Percentiles rank a stretch among this genome's conserved stretches.
phyloP scores from a whole-genome alignment of 2,888 invertebrate species.

The Trypoxylon attenuatum region DNA sequence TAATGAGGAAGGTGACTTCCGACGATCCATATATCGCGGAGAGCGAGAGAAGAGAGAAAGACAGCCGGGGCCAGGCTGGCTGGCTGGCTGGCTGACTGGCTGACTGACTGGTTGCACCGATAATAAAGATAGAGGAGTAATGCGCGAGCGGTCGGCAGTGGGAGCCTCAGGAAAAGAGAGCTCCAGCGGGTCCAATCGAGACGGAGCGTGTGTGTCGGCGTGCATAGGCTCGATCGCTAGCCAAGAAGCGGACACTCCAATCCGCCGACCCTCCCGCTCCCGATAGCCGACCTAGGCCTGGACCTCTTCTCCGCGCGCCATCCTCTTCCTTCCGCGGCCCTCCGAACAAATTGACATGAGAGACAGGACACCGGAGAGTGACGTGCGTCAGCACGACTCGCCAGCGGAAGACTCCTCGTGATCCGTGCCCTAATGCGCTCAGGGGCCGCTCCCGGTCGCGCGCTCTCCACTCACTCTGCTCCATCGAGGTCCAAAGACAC shows the following conservation, averaged over 20 bases:
- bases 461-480: not conserved
- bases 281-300: slow-evolving; percentile 46
- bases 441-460: not conserved
- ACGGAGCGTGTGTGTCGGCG: slow-evolving; percentile 20
- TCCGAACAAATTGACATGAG: slow-evolving; percentile 69
- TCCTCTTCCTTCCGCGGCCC: slow-evolving; percentile 49
- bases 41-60: slow-evolving; percentile 53
- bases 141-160: slow-evolving; percentile 4
- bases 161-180: slow-evolving; percentile 46
- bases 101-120: too few species aligned
- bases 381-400: slow-evolving; percentile 56
- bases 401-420: slow-evolving; percentile 55
- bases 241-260: slow-evolving; percentile 73
- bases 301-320: slow-evolving; percentile 49
- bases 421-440: slow-evolving; percentile 18
- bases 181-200: slow-evolving; percentile 37
- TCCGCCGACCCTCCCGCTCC: slow-evolving; percentile 63
- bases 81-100: too few species aligned
- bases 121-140: slow-evolving; percentile 36
- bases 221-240: slow-evolving; percentile 35
- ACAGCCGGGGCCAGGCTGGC: slow-evolving; percentile 36
- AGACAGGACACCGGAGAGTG: slow-evolving; percentile 62
- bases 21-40: slow-evolving; percentile 70
- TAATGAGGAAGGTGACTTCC: slow-evolving; percentile 76
- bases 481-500: not conserved